phyloP scores from a whole-genome alignment of 2,797 vertebrate genomes.

The Poeciliopsis paucimaculata region DNA sequence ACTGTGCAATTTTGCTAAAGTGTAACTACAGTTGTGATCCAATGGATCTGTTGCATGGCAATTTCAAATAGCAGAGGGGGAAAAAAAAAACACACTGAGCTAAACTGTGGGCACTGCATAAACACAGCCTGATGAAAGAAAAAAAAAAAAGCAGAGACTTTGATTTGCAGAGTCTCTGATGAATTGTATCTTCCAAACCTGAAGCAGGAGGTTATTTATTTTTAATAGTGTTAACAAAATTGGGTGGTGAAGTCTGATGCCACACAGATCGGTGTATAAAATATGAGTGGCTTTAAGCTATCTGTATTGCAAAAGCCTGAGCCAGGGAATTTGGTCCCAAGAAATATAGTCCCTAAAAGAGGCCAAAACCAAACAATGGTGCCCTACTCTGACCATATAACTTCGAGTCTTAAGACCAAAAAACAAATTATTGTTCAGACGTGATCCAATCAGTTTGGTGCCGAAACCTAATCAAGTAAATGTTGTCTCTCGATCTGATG shows the following conservation, averaged over 20 bases:
- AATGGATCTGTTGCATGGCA: conserved; percentile 7
- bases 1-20: conserved; percentile 25
- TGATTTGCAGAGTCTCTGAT: conserved; percentile 44
- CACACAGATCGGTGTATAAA: conserved; percentile 36
- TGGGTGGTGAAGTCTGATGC: conserved; percentile 42
- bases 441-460: background rate
- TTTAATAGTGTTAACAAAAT: conserved; percentile 27
- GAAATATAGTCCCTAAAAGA: background rate
- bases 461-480: background rate
- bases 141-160: conserved; percentile 9
- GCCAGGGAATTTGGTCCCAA: background rate
- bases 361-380: background rate
- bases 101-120: background rate
- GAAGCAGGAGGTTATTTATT: conserved; percentile 15
- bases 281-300: conserved; percentile 26
- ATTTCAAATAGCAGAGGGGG: conserved; percentile 17
- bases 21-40: conserved; percentile 41
- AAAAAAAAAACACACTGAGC: conserved; percentile 13
- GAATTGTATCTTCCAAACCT: conserved; percentile 44
- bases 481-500: background rate
- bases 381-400: background rate
- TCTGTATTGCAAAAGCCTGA: conserved; percentile 13
- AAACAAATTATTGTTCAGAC: background rate
- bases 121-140: conserved; percentile 14
- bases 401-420: background rate